Conservation (phyloP, 2,888 invertebrate species). For the Drosophila gaucha region DNA sequence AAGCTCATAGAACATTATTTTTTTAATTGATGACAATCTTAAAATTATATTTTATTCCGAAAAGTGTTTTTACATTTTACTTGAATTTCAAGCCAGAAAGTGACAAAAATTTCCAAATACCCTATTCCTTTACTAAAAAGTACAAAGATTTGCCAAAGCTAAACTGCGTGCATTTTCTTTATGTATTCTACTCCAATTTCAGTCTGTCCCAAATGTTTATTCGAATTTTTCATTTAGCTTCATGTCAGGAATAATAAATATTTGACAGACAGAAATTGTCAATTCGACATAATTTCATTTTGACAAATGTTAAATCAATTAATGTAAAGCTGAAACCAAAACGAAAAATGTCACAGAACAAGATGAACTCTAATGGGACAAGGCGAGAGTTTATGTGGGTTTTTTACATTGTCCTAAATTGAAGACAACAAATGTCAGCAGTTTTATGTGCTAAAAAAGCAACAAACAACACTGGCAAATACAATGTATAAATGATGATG, state of each 20-base stretch:
- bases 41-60: too few relatives aligned
- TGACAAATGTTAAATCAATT: constrained; percentile 67
- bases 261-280: constrained; percentile 47
- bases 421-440: constrained; percentile 77
- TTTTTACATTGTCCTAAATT: constrained; percentile 56
- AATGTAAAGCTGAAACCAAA: constrained; percentile 32
- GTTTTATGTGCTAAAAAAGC: constrained; percentile 63
- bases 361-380: not conserved
- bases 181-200: too few relatives aligned
- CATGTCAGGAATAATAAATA: not conserved
- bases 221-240: not conserved
- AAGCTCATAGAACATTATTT: too few relatives aligned
- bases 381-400: not conserved
- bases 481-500: constrained; percentile 79
- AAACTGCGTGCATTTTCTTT: too few relatives aligned
- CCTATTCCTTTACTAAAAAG: too few relatives aligned
- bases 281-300: constrained; percentile 58
- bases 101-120: too few relatives aligned
- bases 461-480: constrained; percentile 60
- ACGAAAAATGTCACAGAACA: not conserved
- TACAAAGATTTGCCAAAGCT: too few relatives aligned
- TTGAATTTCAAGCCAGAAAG: too few relatives aligned
- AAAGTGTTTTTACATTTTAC: too few relatives aligned
- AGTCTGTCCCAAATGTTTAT: not conserved
- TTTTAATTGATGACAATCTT: too few relatives aligned